Percentiles rank a stretch among this genome's conserved stretches.
These are phyloP conservation scores for Myiopsitta monachus DNA, from an alignment of 2,113 vertebrate genomes.

Conservation along the genomic window DNA sequence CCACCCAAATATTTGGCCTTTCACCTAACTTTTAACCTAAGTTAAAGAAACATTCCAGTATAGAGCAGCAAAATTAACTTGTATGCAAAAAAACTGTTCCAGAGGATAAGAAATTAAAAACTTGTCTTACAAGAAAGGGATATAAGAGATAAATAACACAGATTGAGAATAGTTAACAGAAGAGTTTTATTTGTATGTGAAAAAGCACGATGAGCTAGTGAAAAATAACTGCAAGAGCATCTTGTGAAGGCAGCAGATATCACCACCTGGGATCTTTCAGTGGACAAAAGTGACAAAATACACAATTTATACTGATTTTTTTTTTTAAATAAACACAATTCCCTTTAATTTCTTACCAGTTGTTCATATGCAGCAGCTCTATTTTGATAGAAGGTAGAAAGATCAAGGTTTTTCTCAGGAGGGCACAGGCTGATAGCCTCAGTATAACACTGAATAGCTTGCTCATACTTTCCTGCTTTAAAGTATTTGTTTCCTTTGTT, in stretches of 20 bases:
- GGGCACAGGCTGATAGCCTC: conserved; percentile 94
- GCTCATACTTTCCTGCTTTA: conserved; percentile 95
- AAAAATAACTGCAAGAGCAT: background rate
- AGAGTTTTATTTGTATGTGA: background rate
- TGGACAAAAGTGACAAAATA: background rate
- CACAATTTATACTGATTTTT: background rate
- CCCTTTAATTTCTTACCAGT: conserved; percentile 78
- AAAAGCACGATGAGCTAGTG: background rate
- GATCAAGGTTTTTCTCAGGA: conserved; percentile 87
- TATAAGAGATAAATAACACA: background rate
- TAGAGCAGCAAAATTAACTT: background rate
- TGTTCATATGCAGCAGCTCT: conserved; percentile 97
- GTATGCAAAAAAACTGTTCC: background rate
- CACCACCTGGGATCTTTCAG: background rate
- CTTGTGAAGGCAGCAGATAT: background rate
- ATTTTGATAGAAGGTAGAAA: conserved; percentile 98
- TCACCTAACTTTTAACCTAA: background rate
- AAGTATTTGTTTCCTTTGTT: conserved; percentile 99
- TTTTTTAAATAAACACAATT: background rate
- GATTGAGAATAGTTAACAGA: background rate
- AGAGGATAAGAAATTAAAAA: background rate
- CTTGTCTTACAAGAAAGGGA: background rate
- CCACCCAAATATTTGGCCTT: background rate
- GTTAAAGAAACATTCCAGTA: background rate
- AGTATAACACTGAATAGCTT: conserved; percentile 96